Percentiles rank a stretch among this genome's conserved stretches.
Evolutionary conservation across 2,113 vertebrate genomes (phyloP).

Genomic region (Leiothrix lutea): DNA sequence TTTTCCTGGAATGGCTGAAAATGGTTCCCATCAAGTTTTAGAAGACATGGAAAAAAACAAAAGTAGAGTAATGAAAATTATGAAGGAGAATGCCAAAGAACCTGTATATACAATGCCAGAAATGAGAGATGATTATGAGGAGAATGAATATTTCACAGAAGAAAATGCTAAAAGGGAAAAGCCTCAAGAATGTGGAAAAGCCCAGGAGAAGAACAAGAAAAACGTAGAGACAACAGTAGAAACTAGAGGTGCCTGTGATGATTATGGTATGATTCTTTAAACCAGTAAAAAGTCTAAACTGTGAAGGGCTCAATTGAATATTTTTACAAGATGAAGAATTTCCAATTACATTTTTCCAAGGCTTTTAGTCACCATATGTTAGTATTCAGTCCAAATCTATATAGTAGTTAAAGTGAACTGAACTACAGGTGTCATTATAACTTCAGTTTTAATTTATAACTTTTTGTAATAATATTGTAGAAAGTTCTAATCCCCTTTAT

Average conservation of each 20-base stretch:
- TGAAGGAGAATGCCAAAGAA: not conserved
- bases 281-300: not conserved
- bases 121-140: not conserved
- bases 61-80: not conserved
- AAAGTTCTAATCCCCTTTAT: not conserved
- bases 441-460: not conserved
- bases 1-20: not conserved
- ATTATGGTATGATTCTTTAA: conserved; percentile 13
- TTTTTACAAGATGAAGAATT: not conserved
- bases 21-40: not conserved
- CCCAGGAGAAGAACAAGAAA: not conserved
- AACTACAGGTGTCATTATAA: not conserved
- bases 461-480: not conserved
- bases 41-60: not conserved
- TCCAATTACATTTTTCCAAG: not conserved
- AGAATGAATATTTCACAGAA: not conserved
- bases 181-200: not conserved
- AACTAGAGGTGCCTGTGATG: not conserved
- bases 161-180: not conserved
- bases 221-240: not conserved
- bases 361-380: not conserved
- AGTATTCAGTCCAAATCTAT: not conserved
- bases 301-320: not conserved
- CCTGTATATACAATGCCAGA: not conserved
- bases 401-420: not conserved